These are phyloP conservation scores for Caloenas nicobarica DNA, from an alignment of 2,113 vertebrate genomes.

Conservation along the genomic window DNA sequence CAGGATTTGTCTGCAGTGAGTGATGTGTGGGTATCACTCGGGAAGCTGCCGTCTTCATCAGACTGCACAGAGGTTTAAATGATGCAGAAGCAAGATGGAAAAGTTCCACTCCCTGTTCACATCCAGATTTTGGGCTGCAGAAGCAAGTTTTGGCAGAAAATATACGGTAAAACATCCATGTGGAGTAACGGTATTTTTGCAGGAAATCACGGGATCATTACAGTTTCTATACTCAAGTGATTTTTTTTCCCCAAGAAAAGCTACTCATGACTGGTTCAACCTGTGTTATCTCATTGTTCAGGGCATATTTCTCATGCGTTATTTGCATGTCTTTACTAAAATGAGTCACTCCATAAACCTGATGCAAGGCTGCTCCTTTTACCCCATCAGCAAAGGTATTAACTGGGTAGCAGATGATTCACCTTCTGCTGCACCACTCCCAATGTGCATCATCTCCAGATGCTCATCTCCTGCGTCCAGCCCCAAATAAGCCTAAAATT, in stretches of 20 bases:
- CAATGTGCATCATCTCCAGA: background rate
- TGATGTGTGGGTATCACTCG: background rate
- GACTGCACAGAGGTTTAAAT: background rate
- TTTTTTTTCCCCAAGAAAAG: background rate
- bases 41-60: background rate
- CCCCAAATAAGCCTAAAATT: background rate
- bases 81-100: background rate
- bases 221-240: background rate
- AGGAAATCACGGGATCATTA: background rate
- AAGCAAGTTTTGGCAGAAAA: background rate
- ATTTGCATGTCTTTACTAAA: background rate
- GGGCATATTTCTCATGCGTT: background rate
- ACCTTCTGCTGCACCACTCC: background rate
- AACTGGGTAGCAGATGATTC: background rate
- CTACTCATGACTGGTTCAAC: background rate
- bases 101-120: background rate
- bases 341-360: background rate
- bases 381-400: background rate
- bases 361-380: background rate
- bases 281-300: background rate
- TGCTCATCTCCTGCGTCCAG: background rate
- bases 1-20: background rate
- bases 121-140: background rate
- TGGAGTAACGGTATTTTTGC: background rate
- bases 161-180: accelerated